Percentiles rank a stretch among this genome's conserved stretches.
phyloP scores from a whole-genome alignment of 2,113 vertebrate genomes.

The Passer domesticus region DNA sequence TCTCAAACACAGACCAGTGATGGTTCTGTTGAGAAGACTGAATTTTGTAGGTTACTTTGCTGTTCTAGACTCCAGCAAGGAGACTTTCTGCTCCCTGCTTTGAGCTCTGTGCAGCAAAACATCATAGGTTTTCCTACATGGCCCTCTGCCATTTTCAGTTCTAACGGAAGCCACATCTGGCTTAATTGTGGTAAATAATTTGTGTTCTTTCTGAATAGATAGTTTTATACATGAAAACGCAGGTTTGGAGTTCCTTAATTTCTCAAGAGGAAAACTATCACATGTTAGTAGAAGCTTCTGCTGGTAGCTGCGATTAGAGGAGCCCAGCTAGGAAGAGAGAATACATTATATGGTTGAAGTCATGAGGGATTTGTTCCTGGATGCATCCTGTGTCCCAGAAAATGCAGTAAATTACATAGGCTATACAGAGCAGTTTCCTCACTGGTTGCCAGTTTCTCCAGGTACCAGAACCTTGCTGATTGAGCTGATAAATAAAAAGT shows the following conservation, averaged over 20 bases:
- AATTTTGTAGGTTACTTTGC: neutral
- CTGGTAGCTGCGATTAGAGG: neutral
- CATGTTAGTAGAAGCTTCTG: neutral
- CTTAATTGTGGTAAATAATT: neutral
- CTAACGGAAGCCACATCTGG: neutral
- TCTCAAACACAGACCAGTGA: neutral
- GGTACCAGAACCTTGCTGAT: neutral
- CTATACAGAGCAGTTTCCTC: neutral
- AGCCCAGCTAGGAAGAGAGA: neutral
- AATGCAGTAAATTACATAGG: neutral
- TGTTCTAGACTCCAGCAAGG: neutral
- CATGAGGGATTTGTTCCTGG: neutral
- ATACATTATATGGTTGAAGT: accelerated
- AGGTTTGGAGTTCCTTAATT: neutral
- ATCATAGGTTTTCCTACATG: neutral
- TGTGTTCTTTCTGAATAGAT: neutral
- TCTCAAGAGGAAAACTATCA: neutral
- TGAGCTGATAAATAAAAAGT: neutral
- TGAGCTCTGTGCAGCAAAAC: neutral
- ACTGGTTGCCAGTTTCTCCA: neutral
- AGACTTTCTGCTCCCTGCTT: neutral
- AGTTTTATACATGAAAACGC: neutral
- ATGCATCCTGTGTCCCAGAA: neutral
- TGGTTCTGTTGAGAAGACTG: neutral
- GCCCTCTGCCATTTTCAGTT: neutral